Evolutionary conservation across 2,797 vertebrate genomes (phyloP), one percentile per base, ranked within the genome.

Genomic region (Epinephelus coioides): DNA sequence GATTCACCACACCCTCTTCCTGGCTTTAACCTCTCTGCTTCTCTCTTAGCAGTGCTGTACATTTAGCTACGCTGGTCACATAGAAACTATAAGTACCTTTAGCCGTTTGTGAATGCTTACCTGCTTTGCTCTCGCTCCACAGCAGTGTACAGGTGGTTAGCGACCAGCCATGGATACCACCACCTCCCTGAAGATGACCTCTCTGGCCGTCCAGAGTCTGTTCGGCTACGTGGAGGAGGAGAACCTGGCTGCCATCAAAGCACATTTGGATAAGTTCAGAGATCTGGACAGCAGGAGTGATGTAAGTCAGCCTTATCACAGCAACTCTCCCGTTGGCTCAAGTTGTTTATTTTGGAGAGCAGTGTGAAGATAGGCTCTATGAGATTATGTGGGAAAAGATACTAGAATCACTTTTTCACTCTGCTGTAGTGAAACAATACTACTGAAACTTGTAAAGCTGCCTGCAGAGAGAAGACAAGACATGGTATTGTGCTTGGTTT

Each of bases 241-340:
- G 82, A 98, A 99, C 76, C 94, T 99, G 88, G 94, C 95, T 65
- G 98, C 97, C 76, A 83, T 99, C 89, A 97, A 95, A 88, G 96
- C 97, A 0, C 95, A 98, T 82, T 95, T 99, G 86, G 98, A 99
- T 90, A 99, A 97, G 83, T 97, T 97, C 94, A 97, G 93, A 79
- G 98, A 99, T 78, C 97, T 99, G 23, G 97, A 99, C 95, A 97
- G 98, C 92, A 96, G 97, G 81, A 98, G 98, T 63, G 98, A 99
- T 91, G 98, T 99, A 84, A 93, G 95, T 94, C 59, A 14, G 23
- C 5, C 17, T 14, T 57, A 15, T 73, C 40, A 27, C 34, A 51
- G 34, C 55, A 81, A 34, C n/a, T 38, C 14, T 46, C 53, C 19
- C 19, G 49, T 59, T 59, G 34, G 25, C 46, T 74, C 50, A 62